These are phyloP conservation scores for Melanophora roralis DNA, from an alignment of 2,888 invertebrate species.

Conservation along the genomic window DNA sequence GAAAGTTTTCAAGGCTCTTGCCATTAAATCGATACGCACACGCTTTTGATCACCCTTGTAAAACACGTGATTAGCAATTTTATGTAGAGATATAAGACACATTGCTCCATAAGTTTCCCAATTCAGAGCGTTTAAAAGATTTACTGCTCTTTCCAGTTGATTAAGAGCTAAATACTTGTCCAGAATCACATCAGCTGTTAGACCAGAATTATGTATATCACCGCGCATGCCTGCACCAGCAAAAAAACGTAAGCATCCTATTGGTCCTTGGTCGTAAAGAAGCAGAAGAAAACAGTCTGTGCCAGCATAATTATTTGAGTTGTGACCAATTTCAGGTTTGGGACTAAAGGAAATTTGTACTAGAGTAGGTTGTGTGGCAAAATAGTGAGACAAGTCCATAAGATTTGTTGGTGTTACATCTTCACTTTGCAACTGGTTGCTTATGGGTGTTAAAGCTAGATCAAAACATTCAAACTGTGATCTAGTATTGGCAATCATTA, in stretches of 20 bases:
- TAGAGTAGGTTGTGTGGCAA: conserved; percentile 79
- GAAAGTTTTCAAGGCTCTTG: conserved; percentile 89
- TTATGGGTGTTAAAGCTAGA: conserved; percentile 82
- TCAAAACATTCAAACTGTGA: conserved; percentile 88
- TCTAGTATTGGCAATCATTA: conserved; percentile 83
- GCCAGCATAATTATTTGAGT: conserved; percentile 75
- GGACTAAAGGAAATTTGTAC: conserved; percentile 80
- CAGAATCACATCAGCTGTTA: conserved; percentile 81
- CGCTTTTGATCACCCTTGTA: conserved; percentile 73
- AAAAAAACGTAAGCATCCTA: conserved; percentile 79
- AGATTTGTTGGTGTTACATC: conserved; percentile 81
- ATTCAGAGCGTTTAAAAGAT: conserved; percentile 82
- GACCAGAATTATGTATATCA: conserved; percentile 77
- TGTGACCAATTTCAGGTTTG: conserved; percentile 77
- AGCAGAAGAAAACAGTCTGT: conserved; percentile 80
- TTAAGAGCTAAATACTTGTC: conserved; percentile 82
- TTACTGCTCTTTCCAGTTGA: conserved; percentile 84
- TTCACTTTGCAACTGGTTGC: conserved; percentile 83
- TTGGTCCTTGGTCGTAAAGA: conserved; percentile 82
- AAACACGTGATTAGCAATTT: conserved; percentile 82
- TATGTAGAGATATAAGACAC: conserved; percentile 86
- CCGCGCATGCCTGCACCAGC: conserved; percentile 78
- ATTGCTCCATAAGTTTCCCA: conserved; percentile 88
- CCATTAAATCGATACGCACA: conserved; percentile 79
- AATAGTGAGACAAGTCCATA: conserved; percentile 81